Evolutionary conservation across 2,113 vertebrate genomes (phyloP), one percentile per base, ranked within the genome.

Genomic region (Vicugna pacos): DNA sequence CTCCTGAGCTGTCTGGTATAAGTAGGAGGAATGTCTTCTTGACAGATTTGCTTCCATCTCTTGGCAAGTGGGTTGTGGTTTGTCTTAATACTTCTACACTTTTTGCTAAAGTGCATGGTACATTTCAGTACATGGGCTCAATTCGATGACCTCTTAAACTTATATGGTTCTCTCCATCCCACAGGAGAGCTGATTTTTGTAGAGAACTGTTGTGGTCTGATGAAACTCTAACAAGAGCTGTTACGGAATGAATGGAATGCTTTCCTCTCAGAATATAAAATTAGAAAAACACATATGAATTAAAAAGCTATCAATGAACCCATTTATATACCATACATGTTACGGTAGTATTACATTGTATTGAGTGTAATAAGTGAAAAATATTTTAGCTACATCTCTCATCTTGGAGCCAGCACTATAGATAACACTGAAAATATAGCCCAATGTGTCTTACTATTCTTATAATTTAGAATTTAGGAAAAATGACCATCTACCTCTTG

Each of bases 261-360:
- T 67, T 77, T 85, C 24, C 56, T 87, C 56, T 60, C 50, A 96
- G 69, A 82, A 94, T 79, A 12, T 32, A 38, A 19, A 91, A 75
- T 73, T 79, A 58, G 32, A 92, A 95, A 58, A 46, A 81, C 26
- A 65, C 28, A 42, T 8, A 42, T 46, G 20, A 83, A 92, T 73
- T 62, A 50, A 46, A 88, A 92, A 73, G 4, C 42, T 69, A 16
- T 77, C 30, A 80, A 38, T 22, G 92, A 64, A 28, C 6, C 28
- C 1, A 38, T 0, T 16, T 42, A 46, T 17, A 60, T n/a, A 46
- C 28, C 14, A 60, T n/a, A 46, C 28, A 70, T 5, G 4, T 81
- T 42, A 30, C 67, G 14, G 8, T 26, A 86, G 14, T 48, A 79
- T 67, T 22, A 20, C 35, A 28, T 64, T 76, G 13, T 15, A 3